Evolutionary conservation across 2,113 vertebrate species (phyloP).

Genomic region (Dicaeum eximium): DNA sequence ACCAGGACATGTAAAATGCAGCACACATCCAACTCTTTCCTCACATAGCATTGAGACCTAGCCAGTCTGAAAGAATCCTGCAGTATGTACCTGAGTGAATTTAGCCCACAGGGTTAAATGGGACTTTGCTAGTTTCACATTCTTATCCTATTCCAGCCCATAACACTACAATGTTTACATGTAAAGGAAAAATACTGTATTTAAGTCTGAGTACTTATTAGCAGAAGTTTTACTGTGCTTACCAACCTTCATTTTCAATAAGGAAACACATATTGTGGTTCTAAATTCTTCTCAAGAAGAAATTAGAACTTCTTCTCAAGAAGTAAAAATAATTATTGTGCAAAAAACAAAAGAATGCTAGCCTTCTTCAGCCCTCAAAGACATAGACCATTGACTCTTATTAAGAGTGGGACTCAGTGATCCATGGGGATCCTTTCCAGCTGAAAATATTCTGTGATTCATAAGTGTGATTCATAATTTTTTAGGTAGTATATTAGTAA

Average conservation of each 20-base stretch:
- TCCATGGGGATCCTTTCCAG: not conserved
- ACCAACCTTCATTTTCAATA: not conserved
- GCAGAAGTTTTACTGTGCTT: not conserved
- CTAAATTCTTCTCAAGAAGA: not conserved
- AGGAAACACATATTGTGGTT: not conserved
- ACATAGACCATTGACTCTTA: not conserved
- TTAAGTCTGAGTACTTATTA: not conserved
- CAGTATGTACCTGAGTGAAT: rapidly evolving
- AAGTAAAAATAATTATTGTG: not conserved
- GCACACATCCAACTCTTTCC: not conserved
- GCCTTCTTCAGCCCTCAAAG: not conserved
- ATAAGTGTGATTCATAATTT: not conserved
- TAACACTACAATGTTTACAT: not conserved
- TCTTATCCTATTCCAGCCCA: not conserved
- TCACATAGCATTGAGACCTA: not conserved
- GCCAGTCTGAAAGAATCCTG: not conserved
- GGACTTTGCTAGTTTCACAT: not conserved
- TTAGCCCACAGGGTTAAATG: not conserved
- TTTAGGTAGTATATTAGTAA: not conserved
- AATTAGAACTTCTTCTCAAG: not conserved
- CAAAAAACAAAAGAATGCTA: not conserved
- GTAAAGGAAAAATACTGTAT: not conserved
- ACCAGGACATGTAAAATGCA: not conserved
- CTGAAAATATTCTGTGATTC: not conserved
- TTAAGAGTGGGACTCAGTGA: not conserved